Evolutionary conservation across 1,140 invertebrate genomes (phyloP), one percentile per base, ranked within the genome.

Genomic region (Cyphomyrmex costatus): DNA sequence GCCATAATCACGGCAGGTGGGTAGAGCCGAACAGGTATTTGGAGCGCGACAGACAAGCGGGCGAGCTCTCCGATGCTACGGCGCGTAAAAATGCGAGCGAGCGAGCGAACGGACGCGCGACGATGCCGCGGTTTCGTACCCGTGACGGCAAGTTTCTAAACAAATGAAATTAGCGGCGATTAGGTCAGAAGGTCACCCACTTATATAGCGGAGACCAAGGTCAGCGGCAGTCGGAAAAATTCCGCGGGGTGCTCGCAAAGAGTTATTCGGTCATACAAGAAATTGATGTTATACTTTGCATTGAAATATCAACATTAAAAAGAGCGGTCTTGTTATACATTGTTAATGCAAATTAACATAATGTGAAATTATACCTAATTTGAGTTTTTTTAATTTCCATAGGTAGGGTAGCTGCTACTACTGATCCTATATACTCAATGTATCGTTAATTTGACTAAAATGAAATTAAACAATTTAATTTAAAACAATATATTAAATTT

Each of bases 111-210:
- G 76, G 21, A 46, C 65, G 65, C 36, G 12, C 58, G 42, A 58
- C 24, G 30, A n/a, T 46, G 33, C 58, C 73, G 86, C 33, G 71
- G 49, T 53, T 53, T 73, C 51, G 76, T 46, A 68, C n/a, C 61
- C 68, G 12, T 61, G 68, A 86, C 88, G 88, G 42, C 76, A 51
- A 85, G 83, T 84, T 33, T 53, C 33, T 27, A 14, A 46, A 21
- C 56, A 82, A 91, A 91, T 91, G 68, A 91, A 91, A 91, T 91
- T 91, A 91, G 60, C 76, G 46, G 16, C 61, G 84, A 91, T 91
- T 89, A 90, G 88, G 77, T 91, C 79, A 87, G 90, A 90, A 88
- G 86, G 90, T 91, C 76, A 89, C 79, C 88, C 68, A 91, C 74
- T 91, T 91, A n/a, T n/a, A n/a, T n/a, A 68, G 60, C 80, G 51